Conservation (phyloP, 2,797 vertebrate species). For the Staurois parvus region DNA sequence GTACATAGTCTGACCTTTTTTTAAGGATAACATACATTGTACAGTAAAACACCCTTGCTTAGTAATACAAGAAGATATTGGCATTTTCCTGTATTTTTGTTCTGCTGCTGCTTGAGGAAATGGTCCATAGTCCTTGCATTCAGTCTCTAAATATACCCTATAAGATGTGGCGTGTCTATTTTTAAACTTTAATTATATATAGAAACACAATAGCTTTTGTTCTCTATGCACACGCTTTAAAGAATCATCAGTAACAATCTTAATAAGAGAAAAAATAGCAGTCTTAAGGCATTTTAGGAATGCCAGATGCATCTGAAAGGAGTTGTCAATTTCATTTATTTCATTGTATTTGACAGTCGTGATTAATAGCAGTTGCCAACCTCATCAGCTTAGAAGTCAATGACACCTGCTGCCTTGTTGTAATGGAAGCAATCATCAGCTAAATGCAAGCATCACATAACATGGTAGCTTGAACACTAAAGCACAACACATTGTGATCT, state of each 20-base stretch:
- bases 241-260: not conserved
- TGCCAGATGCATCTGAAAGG: not conserved
- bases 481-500: not conserved
- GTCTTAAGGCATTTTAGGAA: not conserved
- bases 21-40: too few species aligned
- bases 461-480: not conserved
- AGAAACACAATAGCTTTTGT: not conserved
- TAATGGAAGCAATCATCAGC: slow-evolving; percentile 7
- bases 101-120: too few species aligned
- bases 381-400: not conserved
- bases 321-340: not conserved
- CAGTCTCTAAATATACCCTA: not conserved
- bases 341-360: not conserved
- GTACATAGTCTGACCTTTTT: too few species aligned
- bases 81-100: too few species aligned
- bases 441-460: slow-evolving; percentile 8
- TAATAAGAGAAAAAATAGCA: not conserved
- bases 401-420: slow-evolving; percentile 1
- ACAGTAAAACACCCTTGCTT: too few species aligned
- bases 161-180: not conserved
- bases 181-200: not conserved
- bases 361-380: slow-evolving; percentile 6
- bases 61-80: too few species aligned
- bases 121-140: not conserved
- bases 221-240: not conserved